Conservation (phyloP, 2,888 invertebrate genomes). For the Idaea biselata region DNA sequence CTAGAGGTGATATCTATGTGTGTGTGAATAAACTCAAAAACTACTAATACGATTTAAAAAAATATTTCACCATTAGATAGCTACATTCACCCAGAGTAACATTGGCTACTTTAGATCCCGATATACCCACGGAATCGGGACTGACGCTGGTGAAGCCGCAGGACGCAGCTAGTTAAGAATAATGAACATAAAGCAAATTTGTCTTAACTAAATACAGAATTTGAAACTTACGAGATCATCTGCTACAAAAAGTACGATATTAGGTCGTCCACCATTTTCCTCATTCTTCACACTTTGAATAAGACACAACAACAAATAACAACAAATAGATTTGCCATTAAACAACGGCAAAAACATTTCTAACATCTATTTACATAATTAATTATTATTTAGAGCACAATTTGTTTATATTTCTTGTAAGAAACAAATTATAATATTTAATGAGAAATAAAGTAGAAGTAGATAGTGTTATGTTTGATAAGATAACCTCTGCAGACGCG, state of each 20-base stretch:
- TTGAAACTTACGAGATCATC: slow-evolving; percentile 87
- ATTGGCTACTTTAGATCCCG: too few relatives aligned
- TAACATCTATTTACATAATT: background rate
- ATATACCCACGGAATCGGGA: too few relatives aligned
- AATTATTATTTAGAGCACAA: background rate
- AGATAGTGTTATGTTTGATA: background rate
- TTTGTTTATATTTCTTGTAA: background rate
- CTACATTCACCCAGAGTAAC: too few relatives aligned
- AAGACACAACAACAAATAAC: slow-evolving; percentile 8
- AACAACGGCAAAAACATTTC: background rate
- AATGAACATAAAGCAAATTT: too few relatives aligned
- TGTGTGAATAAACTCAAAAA: too few relatives aligned
- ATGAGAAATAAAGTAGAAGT: background rate
- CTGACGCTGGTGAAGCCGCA: too few relatives aligned
- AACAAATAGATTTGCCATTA: slow-evolving; percentile 8
- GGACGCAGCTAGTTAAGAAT: too few relatives aligned
- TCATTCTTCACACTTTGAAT: slow-evolving; percentile 4
- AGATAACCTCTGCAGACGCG: background rate
- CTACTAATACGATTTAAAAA: too few relatives aligned
- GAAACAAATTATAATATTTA: background rate
- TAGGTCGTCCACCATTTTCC: slow-evolving; percentile 46
- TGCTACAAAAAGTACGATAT: slow-evolving; percentile 89
- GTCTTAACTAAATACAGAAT: background rate
- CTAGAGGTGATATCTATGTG: too few relatives aligned
- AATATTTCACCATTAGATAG: too few relatives aligned